phyloP scores from a whole-genome alignment of 2,113 vertebrate genomes.

The Muscicapa adusta region DNA sequence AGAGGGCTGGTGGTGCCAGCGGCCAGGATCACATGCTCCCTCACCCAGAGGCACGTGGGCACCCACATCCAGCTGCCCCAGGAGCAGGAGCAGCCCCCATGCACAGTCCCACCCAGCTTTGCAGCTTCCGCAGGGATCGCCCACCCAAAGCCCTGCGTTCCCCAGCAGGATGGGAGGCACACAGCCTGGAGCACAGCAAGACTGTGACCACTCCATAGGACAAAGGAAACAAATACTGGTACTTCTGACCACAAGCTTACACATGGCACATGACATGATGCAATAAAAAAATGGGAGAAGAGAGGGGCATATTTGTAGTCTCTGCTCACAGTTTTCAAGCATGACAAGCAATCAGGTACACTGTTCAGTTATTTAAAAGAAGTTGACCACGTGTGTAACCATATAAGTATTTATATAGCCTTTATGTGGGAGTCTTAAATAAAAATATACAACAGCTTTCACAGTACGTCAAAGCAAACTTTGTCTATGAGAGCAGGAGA shows the following conservation, averaged over 20 bases:
- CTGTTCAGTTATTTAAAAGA: background rate
- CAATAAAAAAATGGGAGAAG: background rate
- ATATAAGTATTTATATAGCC: background rate
- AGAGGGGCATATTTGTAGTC: background rate
- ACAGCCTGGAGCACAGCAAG: background rate
- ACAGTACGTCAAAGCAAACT: background rate
- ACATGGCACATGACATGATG: accelerated
- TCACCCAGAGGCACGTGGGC: background rate
- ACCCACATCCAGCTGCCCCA: background rate
- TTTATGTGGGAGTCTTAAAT: background rate
- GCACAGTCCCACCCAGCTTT: accelerated
- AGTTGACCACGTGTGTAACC: background rate
- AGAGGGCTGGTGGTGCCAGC: background rate
- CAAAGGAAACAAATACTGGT: background rate
- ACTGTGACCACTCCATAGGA: background rate
- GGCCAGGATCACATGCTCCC: background rate
- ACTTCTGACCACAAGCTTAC: background rate
- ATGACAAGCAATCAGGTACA: background rate
- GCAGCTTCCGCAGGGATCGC: accelerated
- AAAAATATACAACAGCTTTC: background rate
- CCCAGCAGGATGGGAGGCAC: background rate
- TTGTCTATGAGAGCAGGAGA: background rate
- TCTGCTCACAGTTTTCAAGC: background rate
- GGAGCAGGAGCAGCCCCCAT: background rate
- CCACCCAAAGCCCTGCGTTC: accelerated